Base-by-base conservation (phyloP, 2,113 vertebrate genomes). In the Montifringilla adamsi region DNA sequence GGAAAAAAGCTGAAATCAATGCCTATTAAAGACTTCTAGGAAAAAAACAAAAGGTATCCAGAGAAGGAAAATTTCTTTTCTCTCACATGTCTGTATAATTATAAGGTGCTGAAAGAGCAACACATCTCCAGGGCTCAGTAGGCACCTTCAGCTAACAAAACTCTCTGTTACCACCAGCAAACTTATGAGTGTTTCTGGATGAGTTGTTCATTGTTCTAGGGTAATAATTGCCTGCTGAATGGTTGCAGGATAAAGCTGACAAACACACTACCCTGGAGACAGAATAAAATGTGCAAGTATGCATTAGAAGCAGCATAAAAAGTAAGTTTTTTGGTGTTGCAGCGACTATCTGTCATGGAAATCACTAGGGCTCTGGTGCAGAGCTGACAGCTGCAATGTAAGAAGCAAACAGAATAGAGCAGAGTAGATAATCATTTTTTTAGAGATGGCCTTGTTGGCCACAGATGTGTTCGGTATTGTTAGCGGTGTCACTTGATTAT, bases 1-100 rank as follows among this genome's bases (percentile, higher is more conserved):
- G 67, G 68, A 7, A 50, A 79, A 84, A 95, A 83, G 39, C 67
- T 80, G 82, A 81, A 96, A 96, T 94, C 96, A 94, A 96, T 95
- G 93, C 12, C 58, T 78, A 33, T 93, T 92, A 77, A 92, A 73
- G 66, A 84, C 66, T 86, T 89, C 4, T 8, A 44, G 52, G 3
- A 8, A 5, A 56, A 19, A 22, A 35, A 85, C 31, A 60, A 89
- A 75, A 59, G 55, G 15, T 12, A 26, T 63, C 64, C 59, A 88
- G 24, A 84, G 44, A n/a, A 89, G 28, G 64, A 92, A 76, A 90
- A 78, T 66, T 84, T 90, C 50, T 94, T 66, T 72, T 93, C 68
- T 55, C 17, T 74, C 37, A 23, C 39, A 27, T 67, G 47, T n/a
- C 17, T 41, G 63, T 72, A 24, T 88, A 94, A 94, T 94, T 91